Base-by-base conservation (phyloP, 2,113 vertebrate species). In the Alethe diademata region DNA sequence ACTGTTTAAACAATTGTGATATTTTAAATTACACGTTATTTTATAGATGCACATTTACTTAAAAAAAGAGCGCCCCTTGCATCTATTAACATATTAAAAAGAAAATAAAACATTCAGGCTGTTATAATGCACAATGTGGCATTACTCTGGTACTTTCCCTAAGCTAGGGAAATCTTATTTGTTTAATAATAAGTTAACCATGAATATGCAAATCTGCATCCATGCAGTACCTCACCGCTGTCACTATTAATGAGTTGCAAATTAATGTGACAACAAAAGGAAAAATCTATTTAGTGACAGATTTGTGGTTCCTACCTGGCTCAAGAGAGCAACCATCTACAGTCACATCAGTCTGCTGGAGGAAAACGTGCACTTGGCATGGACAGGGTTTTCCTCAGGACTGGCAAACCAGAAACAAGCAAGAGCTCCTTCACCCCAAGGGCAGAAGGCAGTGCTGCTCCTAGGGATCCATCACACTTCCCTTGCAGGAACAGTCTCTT, bases 241-340 rank as follows among this genome's bases (percentile, higher is more conserved):
- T 98, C 98, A 98, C 97, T 97, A 98, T 98, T 98, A 98, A 98
- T 98, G 97, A 98, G 97, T 97, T 98, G 98, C 97, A 98, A 98
- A 98, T 98, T 98, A 98, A 98, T 97, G 96, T 98, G 97, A 98
- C 97, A 98, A 98, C 97, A 98, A 98, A 98, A 98, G 97, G 96
- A 97, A 98, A 98, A 98, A 98, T 97, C 97, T 98, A 98, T 98
- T 98, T 98, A 98, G 98, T 96, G 96, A 90, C 95, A 96, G 96
- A 97, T 97, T 89, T 96, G 85, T 58, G 90, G 81, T 97, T 97
- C 90, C 35, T 98, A 97, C 97, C 97, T 98, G 97, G 97, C 96
- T 97, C 97, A 97, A 97, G 97, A 97, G 69, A 94, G 87, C 86
- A 83, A 43, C 74, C 40, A 1, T 53, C 91, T 71, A 75, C 84